Conservation (phyloP, 2,113 vertebrate genomes). For the Columbina picui region DNA sequence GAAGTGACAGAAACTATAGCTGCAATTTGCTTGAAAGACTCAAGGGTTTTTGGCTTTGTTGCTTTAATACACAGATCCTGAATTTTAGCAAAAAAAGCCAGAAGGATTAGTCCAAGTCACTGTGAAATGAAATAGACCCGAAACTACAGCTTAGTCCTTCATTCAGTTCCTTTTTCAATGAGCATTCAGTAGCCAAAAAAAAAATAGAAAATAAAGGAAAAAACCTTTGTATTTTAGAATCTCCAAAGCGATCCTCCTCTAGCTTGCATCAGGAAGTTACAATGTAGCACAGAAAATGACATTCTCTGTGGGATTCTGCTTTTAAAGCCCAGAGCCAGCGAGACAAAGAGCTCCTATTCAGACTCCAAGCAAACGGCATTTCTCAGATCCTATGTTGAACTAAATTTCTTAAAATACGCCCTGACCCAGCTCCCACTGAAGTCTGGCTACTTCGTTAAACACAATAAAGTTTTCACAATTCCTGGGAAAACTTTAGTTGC, state of each 20-base stretch:
- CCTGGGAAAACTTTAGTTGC: not conserved
- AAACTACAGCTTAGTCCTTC: not conserved
- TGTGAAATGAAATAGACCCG: not conserved
- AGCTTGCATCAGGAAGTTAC: not conserved
- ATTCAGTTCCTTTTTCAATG: not conserved
- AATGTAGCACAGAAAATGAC: not conserved
- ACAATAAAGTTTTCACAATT: not conserved
- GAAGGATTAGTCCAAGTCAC: not conserved
- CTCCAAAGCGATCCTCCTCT: not conserved
- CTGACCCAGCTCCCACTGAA: not conserved
- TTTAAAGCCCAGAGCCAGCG: not conserved
- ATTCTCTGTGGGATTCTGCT: not conserved
- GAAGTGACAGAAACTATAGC: not conserved
- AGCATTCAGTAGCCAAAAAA: not conserved
- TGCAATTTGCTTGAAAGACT: not conserved
- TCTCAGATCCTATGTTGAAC: not conserved
- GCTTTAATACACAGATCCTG: not conserved
- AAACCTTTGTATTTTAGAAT: not conserved
- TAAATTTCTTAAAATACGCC: not conserved
- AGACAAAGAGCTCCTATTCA: not conserved
- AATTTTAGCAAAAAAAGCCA: not conserved
- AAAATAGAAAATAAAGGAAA: not conserved
- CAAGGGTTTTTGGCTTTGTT: not conserved
- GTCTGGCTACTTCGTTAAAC: not conserved
- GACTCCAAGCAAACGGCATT: not conserved